phyloP scores from a whole-genome alignment of 2,888 invertebrate genomes.

The Dione vanillae region DNA sequence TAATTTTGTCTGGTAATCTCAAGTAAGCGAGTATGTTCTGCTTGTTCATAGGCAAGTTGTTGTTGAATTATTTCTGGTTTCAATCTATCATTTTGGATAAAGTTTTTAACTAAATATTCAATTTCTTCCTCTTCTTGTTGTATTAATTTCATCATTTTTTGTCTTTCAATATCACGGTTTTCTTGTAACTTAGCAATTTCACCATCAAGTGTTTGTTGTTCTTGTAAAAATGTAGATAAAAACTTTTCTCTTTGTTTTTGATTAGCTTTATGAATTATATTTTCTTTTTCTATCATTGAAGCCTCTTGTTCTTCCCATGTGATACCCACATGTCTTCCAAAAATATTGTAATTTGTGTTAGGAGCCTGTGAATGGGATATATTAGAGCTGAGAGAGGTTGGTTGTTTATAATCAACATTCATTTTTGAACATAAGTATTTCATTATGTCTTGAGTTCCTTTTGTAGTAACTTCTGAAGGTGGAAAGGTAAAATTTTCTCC shows the following conservation, averaged over 20 bases:
- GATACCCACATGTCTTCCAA: slow-evolving; percentile 60
- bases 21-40: slow-evolving; percentile 87
- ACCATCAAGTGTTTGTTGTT: slow-evolving; percentile 87
- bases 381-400: slow-evolving; percentile 62
- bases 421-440: slow-evolving; percentile 82
- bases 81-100: slow-evolving; percentile 84
- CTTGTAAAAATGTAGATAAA: slow-evolving; percentile 77
- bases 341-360: slow-evolving; percentile 64
- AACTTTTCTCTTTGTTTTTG: slow-evolving; percentile 87
- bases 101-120: slow-evolving; percentile 85
- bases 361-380: slow-evolving; percentile 62
- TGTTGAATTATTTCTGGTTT: slow-evolving; percentile 85
- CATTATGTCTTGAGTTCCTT: slow-evolving; percentile 87
- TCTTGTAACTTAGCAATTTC: slow-evolving; percentile 88
- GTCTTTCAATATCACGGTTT: slow-evolving; percentile 86
- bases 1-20: slow-evolving; percentile 84
- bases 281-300: slow-evolving; percentile 86
- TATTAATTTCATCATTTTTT: slow-evolving; percentile 84
- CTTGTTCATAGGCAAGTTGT: slow-evolving; percentile 86
- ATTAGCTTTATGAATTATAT: slow-evolving; percentile 85
- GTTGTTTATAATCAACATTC: slow-evolving; percentile 80
- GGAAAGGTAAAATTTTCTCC: slow-evolving; percentile 87
- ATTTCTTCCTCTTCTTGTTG: slow-evolving; percentile 87
- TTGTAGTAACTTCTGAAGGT: slow-evolving; percentile 82
- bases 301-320: slow-evolving; percentile 87